These are phyloP conservation scores for Gobius niger DNA, from an alignment of 2,113 vertebrate species.

Conservation along the genomic window DNA sequence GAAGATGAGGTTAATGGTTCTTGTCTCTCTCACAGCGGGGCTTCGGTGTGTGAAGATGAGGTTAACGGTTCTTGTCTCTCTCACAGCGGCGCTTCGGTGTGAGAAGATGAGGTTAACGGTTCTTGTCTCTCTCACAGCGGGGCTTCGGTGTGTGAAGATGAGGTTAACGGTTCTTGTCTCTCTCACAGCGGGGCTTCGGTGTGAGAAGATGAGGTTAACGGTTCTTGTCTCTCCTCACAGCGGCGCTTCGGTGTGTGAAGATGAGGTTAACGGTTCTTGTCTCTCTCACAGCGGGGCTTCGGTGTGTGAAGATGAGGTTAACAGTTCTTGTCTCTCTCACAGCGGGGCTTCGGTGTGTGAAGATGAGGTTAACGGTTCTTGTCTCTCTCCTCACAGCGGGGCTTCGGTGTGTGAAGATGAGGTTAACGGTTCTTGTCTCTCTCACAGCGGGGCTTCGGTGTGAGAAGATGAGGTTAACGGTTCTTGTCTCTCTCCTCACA, in stretches of 20 bases:
- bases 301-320: constrained; percentile 77
- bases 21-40: constrained; percentile 27
- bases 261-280: constrained; percentile 76
- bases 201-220: constrained; percentile 77
- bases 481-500: constrained; percentile 23
- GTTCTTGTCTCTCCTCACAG: constrained; percentile 28
- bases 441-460: constrained; percentile 29
- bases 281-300: constrained; percentile 32
- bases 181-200: constrained; percentile 29
- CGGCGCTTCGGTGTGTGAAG: constrained; percentile 24
- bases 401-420: constrained; percentile 76
- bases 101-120: constrained; percentile 78
- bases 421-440: constrained; percentile 31
- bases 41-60: constrained; percentile 78
- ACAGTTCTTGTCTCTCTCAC: constrained; percentile 14
- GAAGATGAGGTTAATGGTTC: constrained; percentile 78
- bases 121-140: constrained; percentile 29
- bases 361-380: constrained; percentile 77
- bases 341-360: constrained; percentile 35
- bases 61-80: constrained; percentile 18
- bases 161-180: constrained; percentile 50
- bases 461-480: constrained; percentile 77
- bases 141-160: constrained; percentile 73
- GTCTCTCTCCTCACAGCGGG: constrained; percentile 31
- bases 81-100: constrained; percentile 27